Percentiles rank a stretch among this genome's conserved stretches.
phyloP scores from a whole-genome alignment of 2,888 invertebrate genomes.

The Malthinus seriepunctatus region DNA sequence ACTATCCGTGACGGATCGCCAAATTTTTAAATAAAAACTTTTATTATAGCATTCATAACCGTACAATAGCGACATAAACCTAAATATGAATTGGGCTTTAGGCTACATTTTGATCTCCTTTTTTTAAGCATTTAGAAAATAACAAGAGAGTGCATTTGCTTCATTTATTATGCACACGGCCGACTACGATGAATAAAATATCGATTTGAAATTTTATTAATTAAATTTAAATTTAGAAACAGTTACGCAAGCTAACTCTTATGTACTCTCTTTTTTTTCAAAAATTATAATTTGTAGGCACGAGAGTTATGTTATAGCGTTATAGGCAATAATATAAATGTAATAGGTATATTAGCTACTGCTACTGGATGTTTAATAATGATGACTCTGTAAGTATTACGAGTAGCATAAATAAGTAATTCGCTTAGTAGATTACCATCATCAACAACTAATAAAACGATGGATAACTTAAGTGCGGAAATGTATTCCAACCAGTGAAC shows the following conservation, averaged over 20 bases:
- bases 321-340: no score
- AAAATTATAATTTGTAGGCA: no score
- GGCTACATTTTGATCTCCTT: constrained; percentile 18
- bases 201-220: no score
- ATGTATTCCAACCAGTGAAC: constrained; percentile 9
- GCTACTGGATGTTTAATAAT: constrained; percentile 5
- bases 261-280: no score
- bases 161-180: constrained; percentile 14
- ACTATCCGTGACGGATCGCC: constrained; percentile 22
- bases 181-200: no score
- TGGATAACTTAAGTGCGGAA: constrained; percentile 19
- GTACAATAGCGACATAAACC: constrained; percentile 22
- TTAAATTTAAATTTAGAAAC: no score
- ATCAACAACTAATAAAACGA: constrained; percentile 14
- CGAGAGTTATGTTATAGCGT: no score
- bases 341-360: not conserved
- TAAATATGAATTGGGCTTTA: constrained; percentile 8
- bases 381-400: constrained; percentile 6
- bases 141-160: constrained; percentile 8
- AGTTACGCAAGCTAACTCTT: no score
- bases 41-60: constrained; percentile 25
- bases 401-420: constrained; percentile 10
- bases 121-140: constrained; percentile 9
- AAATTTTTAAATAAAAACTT: constrained; percentile 25
- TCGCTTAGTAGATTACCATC: constrained; percentile 18